Conservation (phyloP, 2,113 vertebrate genomes). For the Thermophis baileyi region DNA sequence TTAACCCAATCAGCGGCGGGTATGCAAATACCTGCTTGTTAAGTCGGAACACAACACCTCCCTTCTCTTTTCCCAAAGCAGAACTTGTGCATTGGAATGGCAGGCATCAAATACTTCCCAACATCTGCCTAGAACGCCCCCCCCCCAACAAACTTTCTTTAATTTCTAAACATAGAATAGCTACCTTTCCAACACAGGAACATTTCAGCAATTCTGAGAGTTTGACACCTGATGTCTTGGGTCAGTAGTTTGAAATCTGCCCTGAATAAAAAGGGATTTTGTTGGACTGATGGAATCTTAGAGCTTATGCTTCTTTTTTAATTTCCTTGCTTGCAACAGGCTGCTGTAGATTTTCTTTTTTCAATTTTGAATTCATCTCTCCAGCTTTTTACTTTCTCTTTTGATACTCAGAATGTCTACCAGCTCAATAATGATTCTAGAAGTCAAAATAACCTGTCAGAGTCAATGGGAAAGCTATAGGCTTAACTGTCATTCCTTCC, state of each 20-base stretch:
- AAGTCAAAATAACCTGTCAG: slow-evolving; percentile 36
- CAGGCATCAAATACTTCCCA: not conserved
- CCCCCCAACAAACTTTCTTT: slow-evolving; percentile 23
- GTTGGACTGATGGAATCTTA: not conserved
- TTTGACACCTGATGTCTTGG: not conserved
- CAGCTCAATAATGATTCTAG: slow-evolving; percentile 1
- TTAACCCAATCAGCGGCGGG: too few relatives aligned
- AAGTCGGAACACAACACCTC: too few relatives aligned
- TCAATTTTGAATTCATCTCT: not conserved
- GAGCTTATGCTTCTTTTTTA: not conserved
- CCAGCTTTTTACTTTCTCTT: slow-evolving; percentile 14
- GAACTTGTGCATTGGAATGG: not conserved
- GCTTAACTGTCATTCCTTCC: slow-evolving; percentile 11
- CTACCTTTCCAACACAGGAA: slow-evolving; percentile 3
- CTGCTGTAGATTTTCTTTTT: slow-evolving; percentile 5
- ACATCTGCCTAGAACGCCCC: not conserved
- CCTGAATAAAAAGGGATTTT: slow-evolving; percentile 6
- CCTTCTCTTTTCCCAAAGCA: not conserved
- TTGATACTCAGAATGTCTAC: not conserved
- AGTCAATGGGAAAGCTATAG: slow-evolving; percentile 22
- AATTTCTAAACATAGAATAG: slow-evolving; percentile 18
- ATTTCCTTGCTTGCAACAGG: not conserved
- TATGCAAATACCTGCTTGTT: too few relatives aligned
- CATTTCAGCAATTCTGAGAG: slow-evolving; percentile 8
- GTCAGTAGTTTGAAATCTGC: slow-evolving; percentile 27